Evolutionary conservation across 2,888 invertebrate species (phyloP).

Genomic region (Stenoptilia bipunctidactyla): DNA sequence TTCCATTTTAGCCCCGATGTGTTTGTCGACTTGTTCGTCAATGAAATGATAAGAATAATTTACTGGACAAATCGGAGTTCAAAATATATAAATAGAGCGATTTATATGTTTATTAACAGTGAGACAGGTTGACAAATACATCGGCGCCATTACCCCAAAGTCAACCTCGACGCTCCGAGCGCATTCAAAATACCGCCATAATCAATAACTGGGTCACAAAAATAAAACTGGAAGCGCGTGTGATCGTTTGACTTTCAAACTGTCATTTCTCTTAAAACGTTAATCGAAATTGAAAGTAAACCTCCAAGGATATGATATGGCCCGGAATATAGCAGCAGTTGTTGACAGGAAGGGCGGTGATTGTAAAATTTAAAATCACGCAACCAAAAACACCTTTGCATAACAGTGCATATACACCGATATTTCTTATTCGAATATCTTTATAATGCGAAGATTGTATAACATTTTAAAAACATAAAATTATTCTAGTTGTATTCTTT

Average conservation of each 20-base stretch:
- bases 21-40: background rate
- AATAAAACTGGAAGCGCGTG: background rate
- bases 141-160: background rate
- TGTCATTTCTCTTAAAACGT: background rate
- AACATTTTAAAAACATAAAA: too few relatives aligned
- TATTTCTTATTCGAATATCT: too few relatives aligned
- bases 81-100: background rate
- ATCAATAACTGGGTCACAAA: background rate
- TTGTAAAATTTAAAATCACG: background rate
- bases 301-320: background rate
- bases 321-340: background rate
- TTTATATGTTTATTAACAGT: too few relatives aligned
- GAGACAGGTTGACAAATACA: background rate
- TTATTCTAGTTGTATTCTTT: too few relatives aligned
- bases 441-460: too few relatives aligned
- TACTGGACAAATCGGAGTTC: too few relatives aligned
- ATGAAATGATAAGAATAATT: too few relatives aligned
- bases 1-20: background rate
- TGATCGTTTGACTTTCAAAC: background rate
- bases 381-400: too few relatives aligned
- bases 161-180: background rate
- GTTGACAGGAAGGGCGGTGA: background rate
- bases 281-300: background rate
- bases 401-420: too few relatives aligned
- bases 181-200: background rate